Evolutionary conservation across 2,888 invertebrate genomes (phyloP), one percentile per base, ranked within the genome.

Genomic region (Nematopogon swammerdamellus): DNA sequence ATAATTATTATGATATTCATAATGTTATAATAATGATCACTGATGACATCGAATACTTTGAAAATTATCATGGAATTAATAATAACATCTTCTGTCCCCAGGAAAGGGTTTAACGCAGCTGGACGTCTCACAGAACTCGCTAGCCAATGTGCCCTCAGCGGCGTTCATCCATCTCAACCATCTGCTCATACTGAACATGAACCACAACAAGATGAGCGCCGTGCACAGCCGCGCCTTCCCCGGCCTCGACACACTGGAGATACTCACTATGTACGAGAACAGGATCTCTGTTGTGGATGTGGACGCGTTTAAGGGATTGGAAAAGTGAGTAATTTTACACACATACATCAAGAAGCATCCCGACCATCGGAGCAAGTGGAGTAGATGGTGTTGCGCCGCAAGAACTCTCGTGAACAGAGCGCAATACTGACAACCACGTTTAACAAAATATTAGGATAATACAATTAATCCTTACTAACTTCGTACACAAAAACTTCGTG

Each of bases 81-180:
- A n/a, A 8, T 25, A 25, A 25, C 4, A 4, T 25, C 25, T 25
- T 6, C 25, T n/a, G n/a, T 25, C 8, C 25, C 4, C 71, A 92
- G 92, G 92, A 56, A 90, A 91, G 72, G 91, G 89, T 66, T 74
- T 95, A 60, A 93, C 93, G 18, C 92, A 94, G 64, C 76, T 95
- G 63, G 95, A 95, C 66, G 87, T 95, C 45, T 93, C 93, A 0
- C 88, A 92, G 63, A 95, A 95, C 76, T 87, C 87, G 58, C 75
- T 95, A 61, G 85, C 84, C 54, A 82, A 84, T 45, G 91, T 95
- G 46, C 94, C 95, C 19, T 91, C 92, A 1, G 77, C 84, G 19
- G 91, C 94, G 1, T 84, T 92, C 61, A 86, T 86, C 56, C 89
- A 88, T 65, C 85, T 94, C 48, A 89, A 90, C 69, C 89, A 89